A percentile compares a stretch with the other conserved stretches of the same genome.
phyloP scores from a whole-genome alignment of 1,140 invertebrate species.

The Pseudomyrmex flavicornis region DNA sequence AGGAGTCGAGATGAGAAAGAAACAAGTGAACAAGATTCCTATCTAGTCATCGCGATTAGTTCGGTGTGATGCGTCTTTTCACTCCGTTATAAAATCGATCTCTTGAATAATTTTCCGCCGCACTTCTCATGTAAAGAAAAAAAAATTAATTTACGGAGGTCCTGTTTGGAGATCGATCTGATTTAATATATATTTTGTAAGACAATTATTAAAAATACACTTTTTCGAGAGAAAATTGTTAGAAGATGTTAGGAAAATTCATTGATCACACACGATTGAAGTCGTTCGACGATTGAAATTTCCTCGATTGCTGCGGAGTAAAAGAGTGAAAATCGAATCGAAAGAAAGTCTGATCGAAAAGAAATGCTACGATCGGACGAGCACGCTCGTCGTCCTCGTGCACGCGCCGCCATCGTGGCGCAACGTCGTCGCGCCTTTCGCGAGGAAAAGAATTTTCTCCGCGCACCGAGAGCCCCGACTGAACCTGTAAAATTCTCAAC shows the following conservation, averaged over 20 bases:
- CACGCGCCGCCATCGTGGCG: neutral
- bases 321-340: neutral
- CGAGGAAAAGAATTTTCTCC: conserved; percentile 29
- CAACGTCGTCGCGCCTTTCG: conserved; percentile 15
- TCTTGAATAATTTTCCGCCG: neutral
- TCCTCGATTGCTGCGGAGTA: neutral
- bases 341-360: neutral
- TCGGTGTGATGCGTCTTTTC: conserved; percentile 3
- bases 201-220: too few species aligned
- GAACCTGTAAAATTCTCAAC: conserved; percentile 83
- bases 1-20: neutral
- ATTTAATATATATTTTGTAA: too few species aligned
- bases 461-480: conserved; percentile 75
- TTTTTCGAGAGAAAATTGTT: too few species aligned
- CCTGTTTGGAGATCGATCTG: neutral
- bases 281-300: too few species aligned
- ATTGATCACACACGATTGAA: too few species aligned
- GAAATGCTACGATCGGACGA: neutral
- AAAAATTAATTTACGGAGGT: neutral
- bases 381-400: neutral
- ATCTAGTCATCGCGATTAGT: conserved; percentile 42
- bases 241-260: too few species aligned
- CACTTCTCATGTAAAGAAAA: neutral
- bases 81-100: neutral
- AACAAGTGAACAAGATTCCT: neutral